Evolutionary conservation across 2,797 vertebrate genomes (phyloP).

Genomic region (Melopsittacus undulatus): DNA sequence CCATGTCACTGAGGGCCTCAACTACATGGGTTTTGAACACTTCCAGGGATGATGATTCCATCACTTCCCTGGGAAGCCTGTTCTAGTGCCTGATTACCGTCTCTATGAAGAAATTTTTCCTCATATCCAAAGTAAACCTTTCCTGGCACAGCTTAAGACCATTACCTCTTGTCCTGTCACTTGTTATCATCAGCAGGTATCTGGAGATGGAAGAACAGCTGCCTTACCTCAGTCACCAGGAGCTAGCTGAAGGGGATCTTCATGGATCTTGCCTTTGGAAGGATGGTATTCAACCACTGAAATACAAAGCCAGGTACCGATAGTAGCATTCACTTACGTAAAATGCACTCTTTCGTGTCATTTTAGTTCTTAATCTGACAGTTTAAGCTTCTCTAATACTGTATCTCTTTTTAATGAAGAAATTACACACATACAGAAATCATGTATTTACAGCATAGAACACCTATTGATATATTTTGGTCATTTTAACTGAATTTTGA

Average conservation of each 20-base stretch:
- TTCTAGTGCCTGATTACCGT: background rate
- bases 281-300: conserved; percentile 23
- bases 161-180: background rate
- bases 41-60: background rate
- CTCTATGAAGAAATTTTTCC: background rate
- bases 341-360: background rate
- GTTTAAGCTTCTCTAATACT: conserved; percentile 28
- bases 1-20: background rate
- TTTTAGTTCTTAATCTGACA: background rate
- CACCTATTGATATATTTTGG: conserved; percentile 34
- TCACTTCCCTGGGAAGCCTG: background rate
- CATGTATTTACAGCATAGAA: background rate
- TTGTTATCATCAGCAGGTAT: background rate
- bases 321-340: background rate
- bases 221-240: background rate
- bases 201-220: background rate
- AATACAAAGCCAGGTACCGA: conserved; percentile 34
- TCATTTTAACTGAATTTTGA: conserved; percentile 19
- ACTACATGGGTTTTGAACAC: background rate
- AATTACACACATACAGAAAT: background rate
- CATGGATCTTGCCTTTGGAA: conserved; percentile 2
- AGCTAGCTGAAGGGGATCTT: background rate
- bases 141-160: background rate
- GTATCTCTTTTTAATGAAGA: conserved; percentile 47
- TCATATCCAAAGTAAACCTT: background rate